phyloP scores from a whole-genome alignment of 2,888 invertebrate species.

The Lasioglossum pauxillum region DNA sequence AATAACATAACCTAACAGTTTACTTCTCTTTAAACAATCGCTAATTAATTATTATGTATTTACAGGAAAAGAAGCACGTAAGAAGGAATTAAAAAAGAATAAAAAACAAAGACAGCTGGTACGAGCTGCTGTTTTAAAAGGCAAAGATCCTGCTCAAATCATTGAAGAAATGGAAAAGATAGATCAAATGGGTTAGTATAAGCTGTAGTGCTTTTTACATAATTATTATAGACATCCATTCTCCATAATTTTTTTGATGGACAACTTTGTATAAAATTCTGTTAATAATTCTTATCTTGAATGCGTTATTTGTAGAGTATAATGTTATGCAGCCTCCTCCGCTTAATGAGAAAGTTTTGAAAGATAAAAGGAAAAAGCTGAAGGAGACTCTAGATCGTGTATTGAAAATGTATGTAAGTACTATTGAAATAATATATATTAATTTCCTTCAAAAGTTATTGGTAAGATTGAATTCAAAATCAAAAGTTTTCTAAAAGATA shows the following conservation, averaged over 20 bases:
- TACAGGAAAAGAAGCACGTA: conserved; percentile 97
- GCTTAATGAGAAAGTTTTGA: conserved; percentile 97
- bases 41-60: conserved; percentile 43
- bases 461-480: conserved; percentile 52
- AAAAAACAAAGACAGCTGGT: conserved; percentile 98
- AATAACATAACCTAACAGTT: conserved; percentile 65
- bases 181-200: conserved; percentile 96
- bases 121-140: conserved; percentile 97
- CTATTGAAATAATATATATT: conserved; percentile 41
- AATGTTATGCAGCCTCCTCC: conserved; percentile 98
- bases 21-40: conserved; percentile 9
- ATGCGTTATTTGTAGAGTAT: conserved; percentile 87
- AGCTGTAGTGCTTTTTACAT: conserved; percentile 12
- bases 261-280: neutral
- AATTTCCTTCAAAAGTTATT: conserved; percentile 53
- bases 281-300: neutral
- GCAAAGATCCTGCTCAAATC: conserved; percentile 98
- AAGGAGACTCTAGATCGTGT: conserved; percentile 98
- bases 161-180: conserved; percentile 98
- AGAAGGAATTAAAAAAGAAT: conserved; percentile 99
- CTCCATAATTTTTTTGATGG: neutral
- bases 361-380: conserved; percentile 97
- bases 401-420: conserved; percentile 97
- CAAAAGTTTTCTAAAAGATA: neutral
- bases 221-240: neutral